These are phyloP conservation scores for Anomalospiza imberbis DNA, from an alignment of 2,797 vertebrate species.

Conservation along the genomic window DNA sequence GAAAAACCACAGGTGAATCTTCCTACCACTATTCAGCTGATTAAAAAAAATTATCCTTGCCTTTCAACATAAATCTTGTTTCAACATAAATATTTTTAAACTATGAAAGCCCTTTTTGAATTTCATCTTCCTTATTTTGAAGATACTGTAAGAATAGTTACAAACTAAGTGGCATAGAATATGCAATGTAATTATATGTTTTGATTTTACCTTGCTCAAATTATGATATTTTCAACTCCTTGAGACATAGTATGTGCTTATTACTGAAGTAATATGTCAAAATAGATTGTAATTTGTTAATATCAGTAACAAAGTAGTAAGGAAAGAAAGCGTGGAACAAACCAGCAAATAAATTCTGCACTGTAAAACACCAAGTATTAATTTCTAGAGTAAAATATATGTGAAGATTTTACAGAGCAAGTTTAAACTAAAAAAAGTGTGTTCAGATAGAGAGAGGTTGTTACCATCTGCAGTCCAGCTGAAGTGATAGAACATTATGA, in stretches of 20 bases:
- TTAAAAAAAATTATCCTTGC: not conserved
- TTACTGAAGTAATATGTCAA: not conserved
- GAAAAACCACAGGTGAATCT: constrained; percentile 29
- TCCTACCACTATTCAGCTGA: not conserved
- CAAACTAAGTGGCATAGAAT: not conserved
- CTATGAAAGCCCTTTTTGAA: not conserved
- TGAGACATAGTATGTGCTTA: not conserved
- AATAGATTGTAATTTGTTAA: not conserved
- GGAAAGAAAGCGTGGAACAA: not conserved
- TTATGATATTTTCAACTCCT: not conserved
- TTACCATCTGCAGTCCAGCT: not conserved
- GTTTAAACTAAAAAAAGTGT: not conserved
- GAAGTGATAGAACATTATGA: not conserved
- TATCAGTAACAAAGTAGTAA: not conserved
- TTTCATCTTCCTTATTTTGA: not conserved
- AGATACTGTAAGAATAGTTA: not conserved
- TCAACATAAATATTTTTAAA: not conserved
- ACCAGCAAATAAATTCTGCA: not conserved
- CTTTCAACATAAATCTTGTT: not conserved
- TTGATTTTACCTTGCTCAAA: not conserved
- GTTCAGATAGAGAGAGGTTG: not conserved
- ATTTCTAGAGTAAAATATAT: not conserved
- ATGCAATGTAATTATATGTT: not conserved
- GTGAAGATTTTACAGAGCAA: not conserved
- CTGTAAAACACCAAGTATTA: not conserved